These are phyloP conservation scores for Vombatus ursinus DNA, from an alignment of 2,113 vertebrate species.

Conservation along the genomic window DNA sequence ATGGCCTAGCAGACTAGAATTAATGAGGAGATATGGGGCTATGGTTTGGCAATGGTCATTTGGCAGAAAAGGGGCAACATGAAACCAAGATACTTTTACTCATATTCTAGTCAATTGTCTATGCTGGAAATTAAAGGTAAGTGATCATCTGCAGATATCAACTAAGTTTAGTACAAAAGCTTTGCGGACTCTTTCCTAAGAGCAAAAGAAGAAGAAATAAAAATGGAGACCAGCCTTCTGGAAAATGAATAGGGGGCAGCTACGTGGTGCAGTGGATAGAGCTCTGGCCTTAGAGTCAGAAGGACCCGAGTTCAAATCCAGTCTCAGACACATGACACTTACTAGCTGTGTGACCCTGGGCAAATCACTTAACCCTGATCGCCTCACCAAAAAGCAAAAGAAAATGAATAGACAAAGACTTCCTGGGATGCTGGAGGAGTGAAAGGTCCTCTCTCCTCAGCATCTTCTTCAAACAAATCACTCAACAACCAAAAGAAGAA, in stretches of 20 bases:
- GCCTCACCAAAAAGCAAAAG: no score
- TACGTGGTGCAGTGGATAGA: no score
- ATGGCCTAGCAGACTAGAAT: neutral
- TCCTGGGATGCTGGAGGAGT: neutral
- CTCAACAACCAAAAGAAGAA: neutral
- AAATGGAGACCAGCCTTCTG: slow-evolving; percentile 4
- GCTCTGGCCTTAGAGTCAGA: no score
- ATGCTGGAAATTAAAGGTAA: slow-evolving; percentile 36
- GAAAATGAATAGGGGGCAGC: neutral
- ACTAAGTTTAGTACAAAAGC: slow-evolving; percentile 44
- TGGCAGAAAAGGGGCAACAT: slow-evolving; percentile 3
- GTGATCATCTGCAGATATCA: slow-evolving; percentile 10
- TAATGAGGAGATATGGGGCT: neutral
- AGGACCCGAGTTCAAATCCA: no score
- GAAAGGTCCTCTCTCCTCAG: neutral
- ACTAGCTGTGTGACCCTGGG: no score
- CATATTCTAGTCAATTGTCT: slow-evolving; percentile 34
- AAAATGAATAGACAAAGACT: neutral
- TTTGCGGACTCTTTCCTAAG: slow-evolving; percentile 14
- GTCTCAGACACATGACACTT: no score
- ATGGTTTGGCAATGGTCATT: neutral
- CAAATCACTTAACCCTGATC: no score
- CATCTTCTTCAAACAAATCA: neutral
- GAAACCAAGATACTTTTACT: slow-evolving; percentile 30
- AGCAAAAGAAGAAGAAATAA: slow-evolving; percentile 37